Percentiles rank a stretch among this genome's conserved stretches.
Evolutionary conservation across 2,797 vertebrate species (phyloP).

Genomic region (Acanthurus leucopareius): DNA sequence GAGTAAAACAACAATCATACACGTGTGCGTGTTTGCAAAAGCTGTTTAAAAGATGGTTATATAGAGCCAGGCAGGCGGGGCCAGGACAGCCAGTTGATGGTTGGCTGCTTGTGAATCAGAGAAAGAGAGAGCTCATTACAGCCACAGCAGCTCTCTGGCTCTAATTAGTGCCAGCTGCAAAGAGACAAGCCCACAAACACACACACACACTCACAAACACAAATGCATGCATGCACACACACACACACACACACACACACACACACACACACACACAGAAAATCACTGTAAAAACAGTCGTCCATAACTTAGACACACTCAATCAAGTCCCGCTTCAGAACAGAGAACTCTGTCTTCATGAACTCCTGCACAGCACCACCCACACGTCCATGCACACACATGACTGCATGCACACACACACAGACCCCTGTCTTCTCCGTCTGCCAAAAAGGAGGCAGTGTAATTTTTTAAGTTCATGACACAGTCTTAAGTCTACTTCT

Average conservation of each 20-base stretch:
- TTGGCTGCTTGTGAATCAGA: conserved; percentile 87
- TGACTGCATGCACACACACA: conserved; percentile 48
- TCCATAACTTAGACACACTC: conserved; percentile 77
- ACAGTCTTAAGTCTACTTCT: conserved; percentile 27
- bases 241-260: conserved; percentile 53
- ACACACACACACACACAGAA: conserved; percentile 51
- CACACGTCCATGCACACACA: conserved; percentile 42
- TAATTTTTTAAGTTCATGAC: conserved; percentile 64
- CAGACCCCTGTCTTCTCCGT: conserved; percentile 34
- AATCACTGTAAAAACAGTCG: conserved; percentile 84
- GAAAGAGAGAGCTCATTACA: conserved; percentile 82
- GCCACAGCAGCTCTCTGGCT: conserved; percentile 76
- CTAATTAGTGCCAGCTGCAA: conserved; percentile 87
- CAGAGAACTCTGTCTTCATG: conserved; percentile 67
- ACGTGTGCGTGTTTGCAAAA: conserved; percentile 25
- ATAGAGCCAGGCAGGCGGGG: conserved; percentile 53
- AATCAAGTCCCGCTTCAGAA: conserved; percentile 70
- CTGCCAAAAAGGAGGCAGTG: conserved; percentile 57
- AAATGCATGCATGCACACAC: no score
- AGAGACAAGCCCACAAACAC: conserved; percentile 70
- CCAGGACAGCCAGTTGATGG: conserved; percentile 84
- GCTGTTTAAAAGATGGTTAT: conserved; percentile 21
- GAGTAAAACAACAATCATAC: conserved; percentile 4
- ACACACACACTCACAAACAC: conserved; percentile 47
- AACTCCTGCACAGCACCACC: background rate